Percentiles rank a stretch among this genome's conserved stretches.
Conservation (phyloP, 2,888 invertebrate genomes). For the Netelia fuscicornis region DNA sequence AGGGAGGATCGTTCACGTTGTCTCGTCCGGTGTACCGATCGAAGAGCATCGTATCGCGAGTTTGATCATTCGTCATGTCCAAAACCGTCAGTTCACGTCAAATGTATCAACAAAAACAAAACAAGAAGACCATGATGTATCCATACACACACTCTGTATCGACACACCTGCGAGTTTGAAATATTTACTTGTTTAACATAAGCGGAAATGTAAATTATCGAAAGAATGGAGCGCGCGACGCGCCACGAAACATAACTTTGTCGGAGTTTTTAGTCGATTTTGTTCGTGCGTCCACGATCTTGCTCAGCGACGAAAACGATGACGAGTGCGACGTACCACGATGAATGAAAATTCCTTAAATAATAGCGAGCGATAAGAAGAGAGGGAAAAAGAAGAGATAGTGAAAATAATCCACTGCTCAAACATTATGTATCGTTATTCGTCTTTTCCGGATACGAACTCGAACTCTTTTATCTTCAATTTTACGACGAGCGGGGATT, state of each 20-base stretch:
- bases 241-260: constrained; percentile 22
- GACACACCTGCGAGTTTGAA: neutral
- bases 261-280: constrained; percentile 15
- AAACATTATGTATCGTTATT: constrained; percentile 19
- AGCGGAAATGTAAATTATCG: constrained; percentile 63
- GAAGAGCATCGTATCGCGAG: constrained; percentile 27
- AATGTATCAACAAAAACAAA: constrained; percentile 18
- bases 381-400: neutral
- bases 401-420: neutral
- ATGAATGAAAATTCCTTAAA: constrained; percentile 42
- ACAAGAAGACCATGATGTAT: neutral
- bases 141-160: constrained; percentile 9
- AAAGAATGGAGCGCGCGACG: constrained; percentile 30
- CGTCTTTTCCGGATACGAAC: constrained; percentile 2
- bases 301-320: constrained; percentile 50
- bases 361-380: constrained; percentile 35
- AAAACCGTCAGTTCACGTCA: constrained; percentile 5
- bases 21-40: constrained; percentile 29
- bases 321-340: constrained; percentile 23
- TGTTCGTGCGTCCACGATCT: constrained; percentile 17
- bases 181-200: constrained; percentile 39
- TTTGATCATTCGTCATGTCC: constrained; percentile 25
- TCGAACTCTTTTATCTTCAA: constrained; percentile 37
- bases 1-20: constrained; percentile 54
- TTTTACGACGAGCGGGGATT: constrained; percentile 35